These are phyloP conservation scores for Eciton burchellii DNA, from an alignment of 1,140 invertebrate species.

Conservation along the genomic window DNA sequence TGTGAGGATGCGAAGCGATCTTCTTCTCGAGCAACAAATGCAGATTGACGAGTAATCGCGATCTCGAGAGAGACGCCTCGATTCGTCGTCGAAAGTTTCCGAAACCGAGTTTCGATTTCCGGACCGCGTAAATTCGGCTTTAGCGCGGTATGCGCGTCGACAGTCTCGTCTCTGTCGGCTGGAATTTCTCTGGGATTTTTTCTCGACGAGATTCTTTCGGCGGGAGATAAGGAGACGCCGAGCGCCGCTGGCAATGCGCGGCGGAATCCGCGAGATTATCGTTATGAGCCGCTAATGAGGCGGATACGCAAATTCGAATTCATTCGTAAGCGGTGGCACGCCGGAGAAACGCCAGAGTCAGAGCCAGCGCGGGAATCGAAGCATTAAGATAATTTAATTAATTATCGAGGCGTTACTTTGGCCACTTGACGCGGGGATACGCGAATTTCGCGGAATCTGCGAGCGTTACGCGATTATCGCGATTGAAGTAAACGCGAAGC, in stretches of 20 bases:
- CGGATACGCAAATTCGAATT: slow-evolving; percentile 11
- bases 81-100: too few species aligned
- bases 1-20: too few species aligned
- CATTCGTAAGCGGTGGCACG: too few species aligned
- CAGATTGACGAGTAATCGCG: too few species aligned
- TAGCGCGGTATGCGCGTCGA: slow-evolving; percentile 10
- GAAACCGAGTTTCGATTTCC: too few species aligned
- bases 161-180: background rate
- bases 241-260: slow-evolving; percentile 15
- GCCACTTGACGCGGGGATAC: background rate
- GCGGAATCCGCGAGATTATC: slow-evolving; percentile 21
- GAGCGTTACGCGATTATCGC: too few species aligned
- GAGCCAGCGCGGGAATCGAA: background rate
- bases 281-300: slow-evolving; percentile 2
- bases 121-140: slow-evolving; percentile 23
- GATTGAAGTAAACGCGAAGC: too few species aligned
- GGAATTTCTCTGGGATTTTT: background rate
- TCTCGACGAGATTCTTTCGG: background rate
- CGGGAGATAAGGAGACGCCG: background rate
- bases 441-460: background rate
- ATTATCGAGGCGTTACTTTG: too few species aligned
- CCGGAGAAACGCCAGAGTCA: slow-evolving; percentile 3
- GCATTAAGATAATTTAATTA: slow-evolving; percentile 45
- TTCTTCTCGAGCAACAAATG: too few species aligned
- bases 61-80: too few species aligned